These are phyloP conservation scores for Acrocephalus arundinaceus DNA, from an alignment of 2,113 vertebrate species.

Conservation along the genomic window DNA sequence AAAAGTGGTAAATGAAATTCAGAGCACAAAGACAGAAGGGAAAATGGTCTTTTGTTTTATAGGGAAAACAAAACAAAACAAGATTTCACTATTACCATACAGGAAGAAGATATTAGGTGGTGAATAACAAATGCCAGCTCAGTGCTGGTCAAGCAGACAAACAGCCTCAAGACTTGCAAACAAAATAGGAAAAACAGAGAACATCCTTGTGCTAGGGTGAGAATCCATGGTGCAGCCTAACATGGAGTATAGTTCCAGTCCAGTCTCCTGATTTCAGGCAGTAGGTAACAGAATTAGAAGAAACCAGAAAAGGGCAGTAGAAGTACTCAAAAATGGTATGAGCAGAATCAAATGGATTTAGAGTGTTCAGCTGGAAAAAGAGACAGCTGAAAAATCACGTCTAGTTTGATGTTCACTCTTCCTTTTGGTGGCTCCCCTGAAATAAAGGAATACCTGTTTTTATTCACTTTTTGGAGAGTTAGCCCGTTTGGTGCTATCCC, in stretches of 20 bases:
- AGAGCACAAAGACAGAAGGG: neutral
- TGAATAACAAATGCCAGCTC: neutral
- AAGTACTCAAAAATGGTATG: neutral
- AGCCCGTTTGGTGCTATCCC: neutral
- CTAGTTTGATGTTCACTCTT: neutral
- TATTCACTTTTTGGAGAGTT: neutral
- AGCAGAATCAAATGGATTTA: neutral
- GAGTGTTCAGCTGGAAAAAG: neutral
- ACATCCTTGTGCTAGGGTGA: neutral
- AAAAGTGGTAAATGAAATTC: neutral
- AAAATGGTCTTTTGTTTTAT: neutral
- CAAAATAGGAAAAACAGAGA: neutral
- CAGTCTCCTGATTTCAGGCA: neutral
- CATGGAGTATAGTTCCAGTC: neutral
- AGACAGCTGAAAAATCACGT: neutral
- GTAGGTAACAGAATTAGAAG: neutral
- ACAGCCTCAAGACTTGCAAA: neutral
- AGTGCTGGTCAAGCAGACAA: neutral
- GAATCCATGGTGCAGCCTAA: neutral
- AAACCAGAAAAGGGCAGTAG: neutral
- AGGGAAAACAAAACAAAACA: neutral
- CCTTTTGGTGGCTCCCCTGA: neutral
- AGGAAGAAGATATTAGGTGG: neutral
- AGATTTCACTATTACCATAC: neutral
- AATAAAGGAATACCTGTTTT: neutral